A percentile compares a stretch with the other conserved stretches of the same genome.
Conservation (phyloP, 2,888 invertebrate genomes). For the Listrodromus nycthemerus region DNA sequence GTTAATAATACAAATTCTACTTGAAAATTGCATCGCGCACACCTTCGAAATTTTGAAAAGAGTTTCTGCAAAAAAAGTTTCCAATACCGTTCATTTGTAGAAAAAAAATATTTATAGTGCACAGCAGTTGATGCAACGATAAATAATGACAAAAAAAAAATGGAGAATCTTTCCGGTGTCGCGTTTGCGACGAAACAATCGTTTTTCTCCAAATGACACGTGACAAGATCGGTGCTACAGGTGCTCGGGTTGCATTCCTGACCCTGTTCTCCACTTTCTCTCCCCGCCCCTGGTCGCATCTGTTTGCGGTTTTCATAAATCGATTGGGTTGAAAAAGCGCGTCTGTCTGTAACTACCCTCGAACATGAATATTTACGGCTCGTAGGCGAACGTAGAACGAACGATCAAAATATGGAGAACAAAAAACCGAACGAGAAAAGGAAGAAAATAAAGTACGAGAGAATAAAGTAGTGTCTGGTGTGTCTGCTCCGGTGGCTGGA, state of each 20-base stretch:
- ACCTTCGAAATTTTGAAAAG: too few relatives aligned
- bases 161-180: not conserved
- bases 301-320: constrained; percentile 26
- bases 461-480: not conserved
- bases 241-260: constrained; percentile 19
- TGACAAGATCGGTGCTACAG: constrained; percentile 43
- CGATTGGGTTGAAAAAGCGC: constrained; percentile 35
- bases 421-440: not conserved
- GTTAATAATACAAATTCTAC: too few relatives aligned
- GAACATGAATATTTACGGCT: constrained; percentile 45
- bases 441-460: not conserved
- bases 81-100: too few relatives aligned
- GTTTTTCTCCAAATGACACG: constrained; percentile 33
- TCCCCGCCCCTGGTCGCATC: not conserved
- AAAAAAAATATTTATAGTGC: too few relatives aligned
- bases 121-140: too few relatives aligned
- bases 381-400: constrained; percentile 9
- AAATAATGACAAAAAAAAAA: too few relatives aligned
- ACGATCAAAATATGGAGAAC: not conserved
- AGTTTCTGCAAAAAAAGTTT: too few relatives aligned
- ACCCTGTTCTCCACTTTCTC: constrained; percentile 9
- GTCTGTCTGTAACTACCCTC: constrained; percentile 35
- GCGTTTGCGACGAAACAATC: constrained; percentile 36
- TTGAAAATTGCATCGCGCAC: too few relatives aligned
- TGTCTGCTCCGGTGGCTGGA: constrained; percentile 2